Evolutionary conservation across 2,888 invertebrate genomes (phyloP), one percentile per base, ranked within the genome.

Genomic region (Sialis lutaria): DNA sequence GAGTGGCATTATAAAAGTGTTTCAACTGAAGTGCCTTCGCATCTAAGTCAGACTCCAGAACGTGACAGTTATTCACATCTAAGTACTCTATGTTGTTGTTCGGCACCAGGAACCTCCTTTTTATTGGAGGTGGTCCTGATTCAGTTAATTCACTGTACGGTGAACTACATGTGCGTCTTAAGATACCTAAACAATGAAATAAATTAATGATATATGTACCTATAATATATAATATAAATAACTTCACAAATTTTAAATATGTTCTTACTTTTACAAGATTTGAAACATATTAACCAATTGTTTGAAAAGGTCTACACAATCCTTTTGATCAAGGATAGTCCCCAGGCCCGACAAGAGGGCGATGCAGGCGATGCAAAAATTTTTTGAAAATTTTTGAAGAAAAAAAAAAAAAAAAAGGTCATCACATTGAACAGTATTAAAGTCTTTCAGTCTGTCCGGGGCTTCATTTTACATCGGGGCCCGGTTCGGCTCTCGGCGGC

Each of bases 91-190:
- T 44, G 40, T 50, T 51, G 40, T 51, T 51, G 12, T 47, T 50
- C 5, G 58, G 50, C 4, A 56, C 47, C 33, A 62, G 51, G 47
- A 61, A 61, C 5, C 65, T 54, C 32, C 65, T 57, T 53, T 67
- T 67, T 4, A 60, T 50, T 47, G 61, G 53, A 7, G 64, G 58
- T 34, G 63, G 58, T 10, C 62, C 63, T 46, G 56, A 60, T 39
- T 65, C 64, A 35, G 58, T 56, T 40, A 57, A 58, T 12, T 63
- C 63, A 9, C 63, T 62, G 44, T 59, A 58, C 49, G 48, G 55
- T 8, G 59, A 52, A 33, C 55, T 54, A 42, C 32, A 30, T 44
- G 50, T 57, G 50, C 60, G 54, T 47, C 60, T 52, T n/a, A 40
- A 37, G 52, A 37, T 37, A 37, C 37, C 37, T 37, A 6, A 37